Evolutionary conservation across 2,113 vertebrate genomes (phyloP).

Genomic region (Terrapene triunguis): DNA sequence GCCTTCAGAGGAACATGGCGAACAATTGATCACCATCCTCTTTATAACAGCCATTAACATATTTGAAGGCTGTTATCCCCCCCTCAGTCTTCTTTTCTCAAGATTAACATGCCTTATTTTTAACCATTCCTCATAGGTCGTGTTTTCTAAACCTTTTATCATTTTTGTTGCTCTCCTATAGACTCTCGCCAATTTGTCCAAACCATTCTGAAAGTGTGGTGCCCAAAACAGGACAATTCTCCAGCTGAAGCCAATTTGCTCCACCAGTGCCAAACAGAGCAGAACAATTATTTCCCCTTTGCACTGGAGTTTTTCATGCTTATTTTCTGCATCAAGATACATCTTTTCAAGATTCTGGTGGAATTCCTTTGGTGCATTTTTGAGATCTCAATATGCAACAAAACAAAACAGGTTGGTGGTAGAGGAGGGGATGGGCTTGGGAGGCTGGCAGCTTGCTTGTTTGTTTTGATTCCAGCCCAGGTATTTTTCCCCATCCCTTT

Average conservation of each 20-base stretch:
- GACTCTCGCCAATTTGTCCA: not conserved
- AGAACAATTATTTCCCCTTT: not conserved
- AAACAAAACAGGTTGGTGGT: not conserved
- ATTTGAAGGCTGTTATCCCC: not conserved
- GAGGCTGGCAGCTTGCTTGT: not conserved
- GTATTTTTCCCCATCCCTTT: not conserved
- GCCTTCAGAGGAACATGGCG: not conserved
- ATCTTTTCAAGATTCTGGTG: not conserved
- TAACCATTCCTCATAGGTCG: not conserved
- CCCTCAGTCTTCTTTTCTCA: not conserved
- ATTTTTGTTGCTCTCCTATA: not conserved
- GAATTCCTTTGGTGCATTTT: not conserved
- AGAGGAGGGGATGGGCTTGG: not conserved
- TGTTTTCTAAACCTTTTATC: not conserved
- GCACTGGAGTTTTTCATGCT: not conserved
- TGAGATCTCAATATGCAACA: not conserved
- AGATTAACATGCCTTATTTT: not conserved
- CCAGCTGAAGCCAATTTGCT: not conserved
- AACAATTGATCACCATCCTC: not conserved
- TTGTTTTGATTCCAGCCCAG: not conserved
- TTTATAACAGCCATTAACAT: not conserved
- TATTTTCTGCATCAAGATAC: not conserved
- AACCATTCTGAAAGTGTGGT: not conserved
- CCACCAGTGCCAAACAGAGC: not conserved
- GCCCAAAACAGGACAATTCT: not conserved